Evolutionary conservation across 92 coral and sea anemone species (phyloP).

Genomic region (Virgularia gustaviana): DNA sequence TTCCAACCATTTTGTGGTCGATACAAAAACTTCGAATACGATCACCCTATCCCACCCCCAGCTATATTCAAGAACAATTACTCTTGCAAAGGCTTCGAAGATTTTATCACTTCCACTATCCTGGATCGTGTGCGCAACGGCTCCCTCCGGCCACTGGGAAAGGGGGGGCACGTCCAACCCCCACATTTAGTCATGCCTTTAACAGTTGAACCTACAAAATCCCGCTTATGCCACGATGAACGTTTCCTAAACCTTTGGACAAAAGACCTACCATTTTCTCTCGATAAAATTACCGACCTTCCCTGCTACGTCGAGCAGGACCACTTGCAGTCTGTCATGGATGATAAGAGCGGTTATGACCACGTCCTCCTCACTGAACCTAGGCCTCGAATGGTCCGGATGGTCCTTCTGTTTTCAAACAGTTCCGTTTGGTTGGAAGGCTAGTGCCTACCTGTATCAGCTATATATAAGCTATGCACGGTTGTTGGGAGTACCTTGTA

Average conservation of each 20-base stretch:
- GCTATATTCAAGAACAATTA: conserved; percentile 34
- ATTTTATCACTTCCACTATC: conserved; percentile 41
- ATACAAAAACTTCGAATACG: conserved; percentile 39
- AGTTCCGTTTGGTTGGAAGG: conserved; percentile 48
- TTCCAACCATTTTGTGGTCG: conserved; percentile 46
- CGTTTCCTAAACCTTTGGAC: conserved; percentile 46
- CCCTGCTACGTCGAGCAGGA: conserved; percentile 43
- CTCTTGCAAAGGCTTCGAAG: conserved; percentile 46
- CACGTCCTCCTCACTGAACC: conserved; percentile 5
- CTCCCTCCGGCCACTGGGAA: conserved; percentile 43
- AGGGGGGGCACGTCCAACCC: too few species aligned
- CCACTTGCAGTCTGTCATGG: conserved; percentile 40
- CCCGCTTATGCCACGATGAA: conserved; percentile 41
- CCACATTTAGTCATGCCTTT: too few species aligned
- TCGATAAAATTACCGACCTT: conserved; percentile 47
- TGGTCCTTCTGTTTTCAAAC: conserved; percentile 42
- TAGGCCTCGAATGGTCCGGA: conserved; percentile 16
- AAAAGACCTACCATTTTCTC: conserved; percentile 40
- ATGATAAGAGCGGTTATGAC: conserved; percentile 49
- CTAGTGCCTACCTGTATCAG: conserved; percentile 52
- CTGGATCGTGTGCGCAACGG: conserved; percentile 40
- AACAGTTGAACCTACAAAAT: too few species aligned
- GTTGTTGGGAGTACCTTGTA: conserved; percentile 40
- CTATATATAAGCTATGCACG: conserved; percentile 40
- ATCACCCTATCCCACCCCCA: conserved; percentile 39